phyloP scores from a whole-genome alignment of 2,113 vertebrate genomes.

The Anhinga anhinga region DNA sequence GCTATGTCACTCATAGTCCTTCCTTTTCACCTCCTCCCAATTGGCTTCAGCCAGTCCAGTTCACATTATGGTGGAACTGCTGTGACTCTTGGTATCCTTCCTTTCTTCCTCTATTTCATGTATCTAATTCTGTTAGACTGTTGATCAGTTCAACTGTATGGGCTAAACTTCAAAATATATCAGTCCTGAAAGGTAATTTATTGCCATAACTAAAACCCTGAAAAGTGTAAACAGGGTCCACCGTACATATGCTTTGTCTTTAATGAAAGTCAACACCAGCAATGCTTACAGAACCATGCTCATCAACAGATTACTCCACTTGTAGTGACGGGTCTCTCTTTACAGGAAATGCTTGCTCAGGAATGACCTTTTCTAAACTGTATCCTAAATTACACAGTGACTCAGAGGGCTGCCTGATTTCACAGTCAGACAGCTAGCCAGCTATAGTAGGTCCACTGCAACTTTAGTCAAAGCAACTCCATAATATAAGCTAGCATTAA shows the following conservation, averaged over 20 bases:
- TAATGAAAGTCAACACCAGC: background rate
- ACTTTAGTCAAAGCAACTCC: background rate
- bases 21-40: background rate
- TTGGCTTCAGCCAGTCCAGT: background rate
- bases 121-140: background rate
- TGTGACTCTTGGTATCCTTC: background rate
- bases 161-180: background rate
- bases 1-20: background rate
- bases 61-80: background rate
- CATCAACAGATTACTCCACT: background rate
- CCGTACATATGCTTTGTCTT: background rate
- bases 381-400: slow-evolving; percentile 7
- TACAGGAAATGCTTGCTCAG: slow-evolving; percentile 48
- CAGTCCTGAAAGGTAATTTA: background rate
- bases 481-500: background rate
- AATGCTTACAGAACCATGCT: background rate
- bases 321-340: background rate
- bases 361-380: background rate
- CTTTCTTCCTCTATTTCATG: background rate
- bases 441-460: background rate
- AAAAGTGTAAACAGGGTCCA: background rate
- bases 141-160: background rate
- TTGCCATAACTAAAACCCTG: background rate
- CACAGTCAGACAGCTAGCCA: background rate
- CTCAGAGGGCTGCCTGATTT: background rate